Evolutionary conservation across 2,113 vertebrate genomes (phyloP).

Genomic region (Pedetes capensis): DNA sequence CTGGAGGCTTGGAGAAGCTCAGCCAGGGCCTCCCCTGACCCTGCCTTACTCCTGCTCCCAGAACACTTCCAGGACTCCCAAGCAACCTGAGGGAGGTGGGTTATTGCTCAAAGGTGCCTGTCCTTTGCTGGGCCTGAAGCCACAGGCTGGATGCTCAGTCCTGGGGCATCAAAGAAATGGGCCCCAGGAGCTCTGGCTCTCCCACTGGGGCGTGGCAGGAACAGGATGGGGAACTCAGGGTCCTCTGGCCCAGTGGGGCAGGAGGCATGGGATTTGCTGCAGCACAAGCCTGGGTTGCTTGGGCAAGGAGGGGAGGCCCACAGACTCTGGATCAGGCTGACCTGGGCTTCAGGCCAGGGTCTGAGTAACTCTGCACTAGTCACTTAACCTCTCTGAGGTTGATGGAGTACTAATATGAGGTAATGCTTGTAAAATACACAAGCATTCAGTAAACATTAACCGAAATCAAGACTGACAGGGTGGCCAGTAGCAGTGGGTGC

Average conservation of each 20-base stretch:
- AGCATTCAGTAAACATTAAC: not conserved
- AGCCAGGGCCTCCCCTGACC: not conserved
- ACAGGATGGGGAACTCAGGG: not conserved
- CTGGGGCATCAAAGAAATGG: not conserved
- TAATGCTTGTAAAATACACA: not conserved
- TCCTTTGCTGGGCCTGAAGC: not conserved
- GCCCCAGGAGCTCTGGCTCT: not conserved
- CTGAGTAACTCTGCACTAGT: not conserved
- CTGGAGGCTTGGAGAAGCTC: not conserved
- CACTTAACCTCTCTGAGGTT: not conserved
- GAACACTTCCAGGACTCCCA: not conserved
- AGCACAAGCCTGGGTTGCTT: not conserved
- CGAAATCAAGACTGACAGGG: not conserved
- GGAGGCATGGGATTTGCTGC: not conserved
- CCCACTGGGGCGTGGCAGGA: not conserved
- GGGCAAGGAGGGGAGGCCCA: not conserved
- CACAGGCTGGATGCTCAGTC: not conserved
- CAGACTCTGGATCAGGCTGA: not conserved
- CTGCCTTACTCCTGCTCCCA: not conserved
- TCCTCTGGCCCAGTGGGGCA: not conserved
- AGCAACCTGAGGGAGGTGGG: not conserved
- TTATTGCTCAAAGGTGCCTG: not conserved
- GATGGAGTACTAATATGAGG: not conserved
- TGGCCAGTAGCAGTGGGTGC: not conserved
- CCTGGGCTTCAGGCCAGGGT: not conserved